Percentiles rank a stretch among this genome's conserved stretches.
These are phyloP conservation scores for Galagoides demidoff DNA, from an alignment of 2,797 vertebrate species.

Conservation along the genomic window DNA sequence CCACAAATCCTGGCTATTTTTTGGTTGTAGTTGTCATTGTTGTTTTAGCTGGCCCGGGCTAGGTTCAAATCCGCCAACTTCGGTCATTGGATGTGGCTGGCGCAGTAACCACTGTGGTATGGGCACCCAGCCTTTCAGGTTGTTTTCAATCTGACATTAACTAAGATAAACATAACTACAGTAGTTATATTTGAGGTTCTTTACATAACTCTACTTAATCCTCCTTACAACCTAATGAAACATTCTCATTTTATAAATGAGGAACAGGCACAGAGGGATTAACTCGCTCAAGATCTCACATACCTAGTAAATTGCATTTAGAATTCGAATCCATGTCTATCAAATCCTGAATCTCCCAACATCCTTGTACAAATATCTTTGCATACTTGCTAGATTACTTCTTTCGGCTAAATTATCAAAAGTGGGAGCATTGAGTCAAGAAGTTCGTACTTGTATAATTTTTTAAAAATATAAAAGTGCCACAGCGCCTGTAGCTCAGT, in stretches of 20 bases:
- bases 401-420: background rate
- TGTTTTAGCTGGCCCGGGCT: too few species aligned
- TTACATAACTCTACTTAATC: background rate
- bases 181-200: background rate
- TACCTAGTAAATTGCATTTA: background rate
- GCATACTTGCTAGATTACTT: background rate
- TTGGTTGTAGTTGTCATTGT: too few species aligned
- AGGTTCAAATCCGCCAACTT: too few species aligned
- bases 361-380: background rate
- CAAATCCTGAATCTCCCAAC: background rate
- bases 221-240: background rate
- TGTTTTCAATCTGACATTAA: constrained; percentile 39
- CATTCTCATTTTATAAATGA: constrained; percentile 6
- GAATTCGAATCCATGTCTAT: background rate
- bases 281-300: background rate
- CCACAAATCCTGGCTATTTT: too few species aligned
- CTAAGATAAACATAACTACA: background rate
- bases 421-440: background rate
- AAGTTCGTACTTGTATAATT: background rate
- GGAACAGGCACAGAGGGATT: background rate
- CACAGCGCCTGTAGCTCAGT: too few species aligned
- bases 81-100: too few species aligned
- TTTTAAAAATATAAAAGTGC: background rate
- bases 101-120: too few species aligned
- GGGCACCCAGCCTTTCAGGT: background rate